Base-by-base conservation (phyloP, 1,140 invertebrate genomes). In the Drosophila varians region DNA sequence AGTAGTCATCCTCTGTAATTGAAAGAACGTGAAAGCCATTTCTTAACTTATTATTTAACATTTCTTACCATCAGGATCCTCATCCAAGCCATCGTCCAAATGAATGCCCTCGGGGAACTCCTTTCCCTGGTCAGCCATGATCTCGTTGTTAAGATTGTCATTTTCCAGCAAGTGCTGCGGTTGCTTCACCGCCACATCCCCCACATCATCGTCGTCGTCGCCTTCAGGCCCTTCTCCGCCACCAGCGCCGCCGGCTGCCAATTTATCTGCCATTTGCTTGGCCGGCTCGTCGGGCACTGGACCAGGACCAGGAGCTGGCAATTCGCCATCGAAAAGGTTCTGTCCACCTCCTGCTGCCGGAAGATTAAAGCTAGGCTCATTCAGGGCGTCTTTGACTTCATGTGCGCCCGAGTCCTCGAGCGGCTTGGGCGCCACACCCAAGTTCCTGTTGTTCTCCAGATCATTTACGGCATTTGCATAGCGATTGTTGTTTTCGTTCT, bases 111-210 rank as follows among this genome's bases (percentile, higher is more conserved):
- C 90, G n/a, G 73, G 62, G 54, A 90, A 91, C 45, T 91, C 90
- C 47, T 91, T 91, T 18, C 90, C 90, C 18, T 90, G 87, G 77
- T 91, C 90, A 4, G 73, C 90, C 9, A 68, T 84, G 2, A 91
- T 80, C 58, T 91, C 90, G 68, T 91, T 91, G 34, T 90, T 90
- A 5, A 91, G 61, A 64, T 90, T 91, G 26, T 90, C 84, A 1
- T 65, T 80, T 16, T 91, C 74, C 11, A 90, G 69, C 38, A 88
- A 69, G 51, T 90, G 71, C 31, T 89, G 79, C 2, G 77, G 76
- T 31, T 77, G 82, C 57, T 90, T 89, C 1, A 90, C 79, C 3
- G 87, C 89, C 23, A 90, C 86, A 72, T 91, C 90, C 8, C 77
- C 87, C 14, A 89, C 74, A 51, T 82, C 77, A 16, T 82, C 74